Conservation (phyloP, 2,888 invertebrate genomes). For the Acanthosepion esculentum region DNA sequence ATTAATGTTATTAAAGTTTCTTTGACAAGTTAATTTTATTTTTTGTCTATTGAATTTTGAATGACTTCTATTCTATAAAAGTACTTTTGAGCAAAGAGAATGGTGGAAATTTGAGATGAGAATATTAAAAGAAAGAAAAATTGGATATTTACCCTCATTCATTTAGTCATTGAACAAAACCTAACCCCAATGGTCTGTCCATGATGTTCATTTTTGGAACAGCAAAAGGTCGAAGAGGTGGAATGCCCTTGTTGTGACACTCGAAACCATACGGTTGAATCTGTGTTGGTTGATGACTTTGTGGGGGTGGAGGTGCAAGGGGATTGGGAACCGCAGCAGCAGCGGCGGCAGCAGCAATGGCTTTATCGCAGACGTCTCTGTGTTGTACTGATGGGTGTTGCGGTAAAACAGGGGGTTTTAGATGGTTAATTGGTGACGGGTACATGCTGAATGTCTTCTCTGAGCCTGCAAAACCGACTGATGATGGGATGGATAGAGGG, state of each 20-base stretch:
- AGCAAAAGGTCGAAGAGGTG: conserved; percentile 43
- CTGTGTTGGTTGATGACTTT: conserved; percentile 44
- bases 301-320: not conserved
- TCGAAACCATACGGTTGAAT: conserved; percentile 46
- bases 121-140: conserved; percentile 46
- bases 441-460: conserved; percentile 47
- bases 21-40: not conserved
- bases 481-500: conserved; percentile 36
- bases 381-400: conserved; percentile 40
- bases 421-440: conserved; percentile 43
- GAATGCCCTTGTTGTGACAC: conserved; percentile 45
- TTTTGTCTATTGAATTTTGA: not conserved
- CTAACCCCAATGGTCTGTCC: conserved; percentile 46
- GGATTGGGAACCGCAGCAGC: not conserved
- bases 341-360: not conserved
- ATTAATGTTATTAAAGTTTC: not conserved
- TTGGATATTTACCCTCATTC: conserved; percentile 41
- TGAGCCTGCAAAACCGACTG: not conserved
- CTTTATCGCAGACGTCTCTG: conserved; percentile 39
- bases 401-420: conserved; percentile 39
- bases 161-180: conserved; percentile 46
- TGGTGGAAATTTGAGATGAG: conserved; percentile 43
- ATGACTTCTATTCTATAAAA: not conserved
- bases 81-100: not conserved
- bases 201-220: conserved; percentile 48